Conservation (phyloP, 1,140 invertebrate genomes). For the Diabrotica undecimpunctata region DNA sequence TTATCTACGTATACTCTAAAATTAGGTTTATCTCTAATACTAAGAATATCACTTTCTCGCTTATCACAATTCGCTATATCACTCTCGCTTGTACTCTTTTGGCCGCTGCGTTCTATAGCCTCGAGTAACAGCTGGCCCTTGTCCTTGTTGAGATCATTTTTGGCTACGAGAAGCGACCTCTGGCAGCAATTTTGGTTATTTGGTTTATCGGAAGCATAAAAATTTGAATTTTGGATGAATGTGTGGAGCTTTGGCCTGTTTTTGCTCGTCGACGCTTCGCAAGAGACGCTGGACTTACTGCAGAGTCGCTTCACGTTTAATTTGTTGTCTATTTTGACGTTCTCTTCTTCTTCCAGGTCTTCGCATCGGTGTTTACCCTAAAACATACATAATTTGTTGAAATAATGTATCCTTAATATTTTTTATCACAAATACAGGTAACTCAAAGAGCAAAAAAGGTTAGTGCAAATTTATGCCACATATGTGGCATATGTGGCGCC, state of each 20-base stretch:
- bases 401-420: too few species aligned
- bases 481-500: too few species aligned
- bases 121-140: slow-evolving; percentile 55
- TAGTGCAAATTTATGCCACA: too few species aligned
- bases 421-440: too few species aligned
- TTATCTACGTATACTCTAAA: slow-evolving; percentile 40
- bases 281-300: slow-evolving; percentile 24
- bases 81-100: slow-evolving; percentile 35
- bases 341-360: slow-evolving; percentile 33
- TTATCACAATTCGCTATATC: slow-evolving; percentile 44
- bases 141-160: slow-evolving; percentile 42
- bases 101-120: slow-evolving; percentile 50
- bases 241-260: slow-evolving; percentile 20
- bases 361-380: slow-evolving; percentile 55
- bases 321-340: slow-evolving; percentile 24
- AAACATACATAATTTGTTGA: too few species aligned
- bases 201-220: neutral
- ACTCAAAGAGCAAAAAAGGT: too few species aligned
- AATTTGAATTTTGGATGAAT: slow-evolving; percentile 5
- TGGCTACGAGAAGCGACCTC: slow-evolving; percentile 12
- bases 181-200: neutral
- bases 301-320: slow-evolving; percentile 36
- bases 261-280: slow-evolving; percentile 16
- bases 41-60: slow-evolving; percentile 45
- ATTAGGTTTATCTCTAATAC: slow-evolving; percentile 38